Percentiles rank a stretch among this genome's conserved stretches.
These are phyloP conservation scores for Acanthochromis polyacanthus DNA, from an alignment of 2,113 vertebrate genomes.

Conservation along the genomic window DNA sequence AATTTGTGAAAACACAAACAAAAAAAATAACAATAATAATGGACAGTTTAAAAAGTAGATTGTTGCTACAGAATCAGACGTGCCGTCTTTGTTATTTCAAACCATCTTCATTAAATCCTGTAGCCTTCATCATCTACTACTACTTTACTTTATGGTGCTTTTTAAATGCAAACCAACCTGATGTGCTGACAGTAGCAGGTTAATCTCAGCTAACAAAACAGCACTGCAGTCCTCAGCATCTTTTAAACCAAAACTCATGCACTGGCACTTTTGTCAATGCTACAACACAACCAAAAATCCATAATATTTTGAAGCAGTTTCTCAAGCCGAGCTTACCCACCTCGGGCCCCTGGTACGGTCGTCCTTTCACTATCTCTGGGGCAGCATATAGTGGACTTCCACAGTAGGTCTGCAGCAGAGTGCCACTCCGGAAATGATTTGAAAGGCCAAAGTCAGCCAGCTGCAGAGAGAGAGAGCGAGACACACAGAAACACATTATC, in stretches of 20 bases:
- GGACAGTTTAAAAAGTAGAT: too few species aligned
- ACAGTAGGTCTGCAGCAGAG: constrained; percentile 85
- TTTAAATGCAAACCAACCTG: not conserved
- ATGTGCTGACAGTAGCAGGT: constrained; percentile 6
- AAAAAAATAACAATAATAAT: too few species aligned
- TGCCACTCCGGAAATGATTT: constrained; percentile 78
- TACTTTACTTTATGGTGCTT: not conserved
- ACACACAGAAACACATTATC: not conserved
- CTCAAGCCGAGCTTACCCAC: constrained; percentile 54
- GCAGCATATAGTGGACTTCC: constrained; percentile 87
- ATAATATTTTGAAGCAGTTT: not conserved
- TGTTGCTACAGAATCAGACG: too few species aligned
- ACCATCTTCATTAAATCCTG: not conserved
- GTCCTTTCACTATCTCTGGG: constrained; percentile 87
- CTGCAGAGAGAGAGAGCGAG: constrained; percentile 62
- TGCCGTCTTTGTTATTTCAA: too few species aligned
- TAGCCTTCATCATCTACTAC: not conserved
- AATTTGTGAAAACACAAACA: too few species aligned
- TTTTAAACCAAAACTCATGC: too few species aligned
- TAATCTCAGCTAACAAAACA: not conserved
- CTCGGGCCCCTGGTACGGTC: constrained; percentile 87
- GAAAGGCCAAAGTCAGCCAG: constrained; percentile 89
- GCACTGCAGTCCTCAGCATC: too few species aligned
- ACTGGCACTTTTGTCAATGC: not conserved
- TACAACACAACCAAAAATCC: not conserved